These are phyloP conservation scores for Geotrupes spiniger DNA, from an alignment of 2,888 invertebrate species.

Conservation along the genomic window DNA sequence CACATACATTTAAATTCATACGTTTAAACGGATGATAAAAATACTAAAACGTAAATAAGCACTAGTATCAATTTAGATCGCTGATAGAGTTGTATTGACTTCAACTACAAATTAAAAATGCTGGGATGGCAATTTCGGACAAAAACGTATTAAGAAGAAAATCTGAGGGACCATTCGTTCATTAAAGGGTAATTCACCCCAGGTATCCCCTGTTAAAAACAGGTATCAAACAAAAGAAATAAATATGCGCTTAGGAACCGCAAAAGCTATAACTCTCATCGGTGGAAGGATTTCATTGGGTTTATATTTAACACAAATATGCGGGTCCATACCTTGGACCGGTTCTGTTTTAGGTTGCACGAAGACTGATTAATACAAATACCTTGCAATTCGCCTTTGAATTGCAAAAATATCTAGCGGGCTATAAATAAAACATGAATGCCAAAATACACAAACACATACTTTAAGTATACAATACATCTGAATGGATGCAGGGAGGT, in stretches of 20 bases:
- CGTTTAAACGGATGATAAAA: no score
- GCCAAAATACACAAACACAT: not conserved
- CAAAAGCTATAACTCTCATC: not conserved
- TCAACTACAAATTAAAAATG: no score
- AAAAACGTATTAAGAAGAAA: no score
- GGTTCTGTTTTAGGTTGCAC: slow-evolving; percentile 4
- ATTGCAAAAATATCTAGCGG: not conserved
- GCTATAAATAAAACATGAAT: slow-evolving; percentile 3
- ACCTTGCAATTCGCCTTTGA: slow-evolving; percentile 3
- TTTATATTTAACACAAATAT: slow-evolving; percentile 4
- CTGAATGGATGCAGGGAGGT: no score
- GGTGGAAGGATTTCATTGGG: not conserved
- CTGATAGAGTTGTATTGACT: no score
- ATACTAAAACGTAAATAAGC: no score
- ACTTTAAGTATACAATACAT: no score
- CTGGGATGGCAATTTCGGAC: no score
- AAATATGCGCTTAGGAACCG: not conserved
- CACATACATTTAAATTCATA: no score
- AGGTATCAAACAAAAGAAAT: not conserved
- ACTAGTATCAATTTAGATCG: no score
- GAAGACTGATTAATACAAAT: slow-evolving; percentile 5
- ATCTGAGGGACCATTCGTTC: no score
- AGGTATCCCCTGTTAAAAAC: not conserved
- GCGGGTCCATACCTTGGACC: slow-evolving; percentile 5
- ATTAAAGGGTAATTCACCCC: slow-evolving; percentile 4